Evolutionary conservation across 2,888 invertebrate species (phyloP), one percentile per base, ranked within the genome.

Genomic region (Abrostola triplasia): DNA sequence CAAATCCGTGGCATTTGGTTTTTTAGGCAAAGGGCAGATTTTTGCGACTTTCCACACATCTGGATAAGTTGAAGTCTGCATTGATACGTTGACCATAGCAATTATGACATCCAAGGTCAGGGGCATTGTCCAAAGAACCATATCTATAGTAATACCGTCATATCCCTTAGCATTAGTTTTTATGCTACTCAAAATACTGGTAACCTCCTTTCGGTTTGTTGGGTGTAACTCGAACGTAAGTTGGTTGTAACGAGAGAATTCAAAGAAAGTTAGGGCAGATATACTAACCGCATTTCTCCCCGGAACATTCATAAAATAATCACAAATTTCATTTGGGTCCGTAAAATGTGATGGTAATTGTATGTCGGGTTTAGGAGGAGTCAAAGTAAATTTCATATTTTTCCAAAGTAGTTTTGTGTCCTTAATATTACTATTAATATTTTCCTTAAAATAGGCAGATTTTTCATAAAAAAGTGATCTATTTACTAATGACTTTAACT

Each of bases 11-110:
- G 62, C 53, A 8, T 68, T 52, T 0, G 11, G 47, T 13, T 8
- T 36, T 54, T 41, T 60, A 36, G 44, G 49, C 9, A 49, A 11
- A 12, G n/a, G 51, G 36, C 37, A 12, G 6, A 51, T 37, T 12
- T 37, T 37, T 24, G 24, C 24, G 24, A 24, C 24, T 24, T 24
- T 24, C 24, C 24, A 24, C 24, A 24, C 24, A 24, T 24, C 24
- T 24, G 24, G 24, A 24, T 24, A 24, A 24, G 24, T 24, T 24
- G 24, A 24, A 24, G 24, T 24, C 24, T 24, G 24, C 4, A 24
- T 24, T 24, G 24, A 24, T 24, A 4, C 24, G 24, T 24, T 24
- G 4, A 24, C 24, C 24, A 24, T 24, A 24, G 24, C 24, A 24
- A 4, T 24, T 24, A 24, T 24, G 24, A 24, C 24, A 24, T 24